Evolutionary conservation across 1,140 invertebrate genomes (phyloP), one percentile per base, ranked within the genome.

Genomic region (Conopomorpha cramerella): DNA sequence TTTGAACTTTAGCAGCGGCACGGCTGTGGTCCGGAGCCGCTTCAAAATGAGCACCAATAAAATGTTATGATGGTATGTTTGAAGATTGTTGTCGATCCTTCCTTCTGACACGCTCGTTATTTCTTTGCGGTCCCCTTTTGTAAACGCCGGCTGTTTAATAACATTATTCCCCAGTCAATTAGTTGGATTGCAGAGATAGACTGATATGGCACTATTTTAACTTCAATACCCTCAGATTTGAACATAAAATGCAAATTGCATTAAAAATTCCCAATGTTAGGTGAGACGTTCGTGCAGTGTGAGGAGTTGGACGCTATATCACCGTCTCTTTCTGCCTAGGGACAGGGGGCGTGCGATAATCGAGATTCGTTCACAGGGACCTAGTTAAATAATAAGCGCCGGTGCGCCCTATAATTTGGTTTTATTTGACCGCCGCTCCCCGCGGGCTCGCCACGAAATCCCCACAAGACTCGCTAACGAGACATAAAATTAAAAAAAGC

Each of bases 31-130:
- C 57, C 58, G 66, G 62, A 66, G 65, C 60, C 66, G 67, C 67
- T 67, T 72, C 71, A 68, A 67, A 70, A 65, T 10, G 49, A 52
- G 58, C 60, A 67, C 71, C 72, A 76, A 76, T 76, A 76, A 76
- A 76, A 76, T 76, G 67, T 76, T 76, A 76, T 72, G 67, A 68
- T 68, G 60, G 70, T 76, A 58, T 76, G 71, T 71, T 76, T 76
- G 71, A 72, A 67, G 71, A 66, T 60, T 65, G 60, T 65, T 70
- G 70, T 72, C 65, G 67, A 66, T 42, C 66, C 66, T 63, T 64
- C 62, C 59, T 71, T 72, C 71, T 71, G 71, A 76, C 71, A 68
- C 62, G 67, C 70, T 68, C 64, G 62, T 76, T 67, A 72, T 65
- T 64, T 54, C 59, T 66, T 55, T 63, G 68, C 66, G 68, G 64